Conservation (phyloP, 2,888 invertebrate species). For the Athalia circularis region DNA sequence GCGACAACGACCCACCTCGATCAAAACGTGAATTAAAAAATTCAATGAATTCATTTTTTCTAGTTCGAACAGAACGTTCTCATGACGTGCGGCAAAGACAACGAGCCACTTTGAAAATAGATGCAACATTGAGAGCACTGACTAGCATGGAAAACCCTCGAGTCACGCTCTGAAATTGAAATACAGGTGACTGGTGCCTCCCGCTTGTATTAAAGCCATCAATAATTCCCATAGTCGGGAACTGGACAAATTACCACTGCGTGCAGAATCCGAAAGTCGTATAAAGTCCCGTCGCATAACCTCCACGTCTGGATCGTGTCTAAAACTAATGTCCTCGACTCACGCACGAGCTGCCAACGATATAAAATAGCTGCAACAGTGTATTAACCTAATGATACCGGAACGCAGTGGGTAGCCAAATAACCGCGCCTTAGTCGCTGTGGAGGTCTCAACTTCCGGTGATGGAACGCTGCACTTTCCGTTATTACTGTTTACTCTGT, state of each 20-base stretch:
- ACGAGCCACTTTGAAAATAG: not conserved
- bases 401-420: conserved; percentile 34
- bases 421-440: conserved; percentile 33
- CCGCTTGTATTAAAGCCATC: conserved; percentile 25
- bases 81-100: not conserved
- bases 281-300: not conserved
- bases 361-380: not conserved
- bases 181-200: conserved; percentile 14
- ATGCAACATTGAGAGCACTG: not conserved
- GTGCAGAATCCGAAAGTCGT: conserved; percentile 39
- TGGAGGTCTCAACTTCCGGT: conserved; percentile 23
- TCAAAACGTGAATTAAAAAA: too few species aligned
- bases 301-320: conserved; percentile 32
- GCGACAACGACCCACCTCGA: too few species aligned
- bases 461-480: conserved; percentile 26
- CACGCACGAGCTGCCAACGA: conserved; percentile 10
- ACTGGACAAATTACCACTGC: conserved; percentile 34
- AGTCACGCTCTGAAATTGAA: conserved; percentile 29
- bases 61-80: not conserved
- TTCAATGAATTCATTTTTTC: not conserved
- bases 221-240: conserved; percentile 21
- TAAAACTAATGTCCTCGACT: conserved; percentile 38
- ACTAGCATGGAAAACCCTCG: not conserved
- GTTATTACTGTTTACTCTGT: conserved; percentile 30
- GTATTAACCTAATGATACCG: conserved; percentile 34